Percentiles rank a stretch among this genome's conserved stretches.
Evolutionary conservation across 2,888 invertebrate genomes (phyloP).

Genomic region (Caenorhabditis panamensis): DNA sequence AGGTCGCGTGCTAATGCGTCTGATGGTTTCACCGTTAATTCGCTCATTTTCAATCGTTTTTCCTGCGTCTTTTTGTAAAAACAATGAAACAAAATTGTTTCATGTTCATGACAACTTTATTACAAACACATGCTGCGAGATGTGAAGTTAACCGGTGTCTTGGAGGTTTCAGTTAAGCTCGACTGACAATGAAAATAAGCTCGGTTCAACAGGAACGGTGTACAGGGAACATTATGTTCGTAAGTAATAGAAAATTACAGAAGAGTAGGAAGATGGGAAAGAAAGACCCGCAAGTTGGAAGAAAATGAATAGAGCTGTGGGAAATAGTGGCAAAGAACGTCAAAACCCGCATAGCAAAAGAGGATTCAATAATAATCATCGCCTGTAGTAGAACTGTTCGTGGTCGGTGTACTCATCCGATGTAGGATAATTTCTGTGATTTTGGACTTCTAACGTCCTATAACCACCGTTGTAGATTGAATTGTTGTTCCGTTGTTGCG

Average conservation of each 20-base stretch:
- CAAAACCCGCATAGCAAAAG: conserved; percentile 11
- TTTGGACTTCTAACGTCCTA: conserved; percentile 63
- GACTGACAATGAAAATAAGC: conserved; percentile 22
- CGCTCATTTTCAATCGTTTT: too few relatives aligned
- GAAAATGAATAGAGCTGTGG: conserved; percentile 24
- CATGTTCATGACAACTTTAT: conserved; percentile 9
- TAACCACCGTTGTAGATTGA: conserved; percentile 65
- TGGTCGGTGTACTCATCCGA: conserved; percentile 63
- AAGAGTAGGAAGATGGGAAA: background rate
- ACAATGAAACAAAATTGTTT: too few relatives aligned
- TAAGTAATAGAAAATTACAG: background rate
- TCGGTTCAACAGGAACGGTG: background rate
- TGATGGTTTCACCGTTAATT: too few relatives aligned
- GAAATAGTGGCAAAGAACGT: conserved; percentile 35
- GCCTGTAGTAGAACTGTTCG: conserved; percentile 58
- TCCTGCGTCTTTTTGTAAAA: too few relatives aligned
- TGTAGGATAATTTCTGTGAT: conserved; percentile 59
- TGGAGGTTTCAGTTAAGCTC: conserved; percentile 24
- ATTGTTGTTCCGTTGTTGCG: conserved; percentile 59
- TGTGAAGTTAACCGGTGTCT: conserved; percentile 40
- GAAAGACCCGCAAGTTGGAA: conserved; percentile 20
- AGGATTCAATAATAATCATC: background rate
- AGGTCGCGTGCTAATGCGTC: too few relatives aligned
- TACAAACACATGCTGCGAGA: conserved; percentile 43
- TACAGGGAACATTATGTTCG: background rate